phyloP scores from a whole-genome alignment of 35 echinoderm and acorn worm genomes.

The Ophiothrix spiculata region DNA sequence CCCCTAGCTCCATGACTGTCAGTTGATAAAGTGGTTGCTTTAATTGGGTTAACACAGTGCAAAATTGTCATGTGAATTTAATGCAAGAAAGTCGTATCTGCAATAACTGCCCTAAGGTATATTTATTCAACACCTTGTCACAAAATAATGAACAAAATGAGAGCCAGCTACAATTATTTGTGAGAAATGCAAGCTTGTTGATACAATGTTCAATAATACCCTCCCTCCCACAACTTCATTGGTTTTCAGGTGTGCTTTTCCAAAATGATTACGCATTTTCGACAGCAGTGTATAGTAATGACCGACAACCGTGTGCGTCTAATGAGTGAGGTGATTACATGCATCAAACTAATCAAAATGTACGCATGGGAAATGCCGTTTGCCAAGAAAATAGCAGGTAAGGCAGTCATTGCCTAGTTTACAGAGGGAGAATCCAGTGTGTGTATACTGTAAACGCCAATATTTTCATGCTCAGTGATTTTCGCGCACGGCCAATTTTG shows the following conservation, averaged over 20 bases:
- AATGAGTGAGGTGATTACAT: slow-evolving; percentile 79
- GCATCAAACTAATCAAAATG: slow-evolving; percentile 85
- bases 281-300: slow-evolving; percentile 56
- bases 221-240: neutral
- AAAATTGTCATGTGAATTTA: too few relatives aligned
- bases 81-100: too few relatives aligned
- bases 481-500: too few relatives aligned
- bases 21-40: neutral
- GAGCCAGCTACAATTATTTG: too few relatives aligned
- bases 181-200: neutral
- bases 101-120: too few relatives aligned
- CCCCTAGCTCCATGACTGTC: neutral
- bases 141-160: too few relatives aligned
- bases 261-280: slow-evolving; percentile 34
- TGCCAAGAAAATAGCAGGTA: slow-evolving; percentile 69
- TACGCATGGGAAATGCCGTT: slow-evolving; percentile 95
- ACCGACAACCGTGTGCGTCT: slow-evolving; percentile 59
- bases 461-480: too few relatives aligned
- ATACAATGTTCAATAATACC: neutral
- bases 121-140: too few relatives aligned
- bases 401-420: neutral
- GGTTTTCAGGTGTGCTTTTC: slow-evolving; percentile 31
- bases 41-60: neutral
- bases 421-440: neutral
- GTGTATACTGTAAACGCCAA: too few relatives aligned